Conservation (phyloP, 2,113 vertebrate species). For the Sylvilagus bachmani region DNA sequence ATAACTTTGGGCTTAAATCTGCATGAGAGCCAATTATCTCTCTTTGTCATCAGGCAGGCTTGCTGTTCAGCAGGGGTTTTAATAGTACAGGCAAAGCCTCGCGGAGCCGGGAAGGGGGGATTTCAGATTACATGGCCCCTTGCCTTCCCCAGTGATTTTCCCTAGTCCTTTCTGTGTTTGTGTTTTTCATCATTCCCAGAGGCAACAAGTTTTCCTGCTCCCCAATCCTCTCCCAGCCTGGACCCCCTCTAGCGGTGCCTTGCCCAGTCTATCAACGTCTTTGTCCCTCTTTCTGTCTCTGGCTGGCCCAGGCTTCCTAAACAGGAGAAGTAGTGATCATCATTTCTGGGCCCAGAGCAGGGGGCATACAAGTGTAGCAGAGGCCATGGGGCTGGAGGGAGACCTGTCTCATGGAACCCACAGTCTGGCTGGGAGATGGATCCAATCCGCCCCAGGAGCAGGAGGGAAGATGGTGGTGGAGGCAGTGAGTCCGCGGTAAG, state of each 20-base stretch:
- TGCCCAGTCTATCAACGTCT: neutral
- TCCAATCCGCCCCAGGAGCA: neutral
- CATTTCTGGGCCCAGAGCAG: neutral
- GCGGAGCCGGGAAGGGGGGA: constrained; percentile 44
- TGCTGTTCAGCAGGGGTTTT: constrained; percentile 77
- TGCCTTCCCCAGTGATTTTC: constrained; percentile 22
- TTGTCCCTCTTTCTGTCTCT: neutral
- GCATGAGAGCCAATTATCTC: constrained; percentile 83
- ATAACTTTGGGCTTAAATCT: constrained; percentile 85
- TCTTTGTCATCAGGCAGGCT: constrained; percentile 81
- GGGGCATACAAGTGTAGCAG: neutral
- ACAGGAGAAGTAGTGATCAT: neutral
- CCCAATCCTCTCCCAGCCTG: neutral
- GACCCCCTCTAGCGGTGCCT: neutral
- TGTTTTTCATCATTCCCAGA: constrained; percentile 46
- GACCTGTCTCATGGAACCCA: neutral
- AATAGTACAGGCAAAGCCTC: constrained; percentile 80
- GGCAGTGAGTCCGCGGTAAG: neutral
- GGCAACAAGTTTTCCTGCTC: constrained; percentile 50
- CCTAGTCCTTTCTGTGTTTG: constrained; percentile 28
- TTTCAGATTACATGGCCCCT: constrained; percentile 58
- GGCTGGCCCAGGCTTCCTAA: neutral
- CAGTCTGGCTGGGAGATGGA: neutral
- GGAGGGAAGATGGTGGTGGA: fast-evolving
- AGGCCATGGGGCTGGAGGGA: neutral